Base-by-base conservation (phyloP, 1,140 invertebrate genomes). In the Littorina saxatilis region DNA sequence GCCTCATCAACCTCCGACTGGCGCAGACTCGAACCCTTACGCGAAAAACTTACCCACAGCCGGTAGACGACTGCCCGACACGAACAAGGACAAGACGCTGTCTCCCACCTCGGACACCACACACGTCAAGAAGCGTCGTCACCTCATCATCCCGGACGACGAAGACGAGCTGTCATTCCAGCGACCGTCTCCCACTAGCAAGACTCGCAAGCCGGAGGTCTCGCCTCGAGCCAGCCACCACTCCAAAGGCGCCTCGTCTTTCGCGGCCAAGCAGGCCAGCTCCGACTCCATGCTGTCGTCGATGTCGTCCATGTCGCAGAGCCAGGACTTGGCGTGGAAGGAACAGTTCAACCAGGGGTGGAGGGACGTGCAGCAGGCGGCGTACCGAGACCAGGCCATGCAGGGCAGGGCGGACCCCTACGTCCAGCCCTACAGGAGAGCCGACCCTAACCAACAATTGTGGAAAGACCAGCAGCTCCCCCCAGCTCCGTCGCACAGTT, bases 81-180 rank as follows among this genome's bases (percentile, higher is more conserved):
- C 11, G 35, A 52, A 43, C 37, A 63, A 58, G 29, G 58, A 63
- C 55, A 78, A 66, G 11, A 52, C 32, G 15, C 23, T 66, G 55
- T 78, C 55, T 15, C 76, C 76, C 29, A 13, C 76, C 20, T 78
- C 76, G 1, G 75, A 78, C 75, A 78, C 35, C 37, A 78, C 55
- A 4, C 75, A 66, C 35, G 75, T 78, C 63, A 84, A 79, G 47
- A 55, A 63, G 50, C 47, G 82, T 0, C 61, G 72, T 27, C 82
- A 83, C 68, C 70, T 85, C 40, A 85, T 85, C 50, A 66, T 85
- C 9, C 82, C 84, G 1, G 84, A 85, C 43, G 84, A 85, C 47
- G 84, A 85, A 13, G 82, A 81, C n/a, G 37, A 68, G 35, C n/a
- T 43, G 35, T 58, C 81, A 11, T 82, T 72, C 29, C 20, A 37